Base-by-base conservation (phyloP, 2,888 invertebrate species). In the Amiota communis region DNA sequence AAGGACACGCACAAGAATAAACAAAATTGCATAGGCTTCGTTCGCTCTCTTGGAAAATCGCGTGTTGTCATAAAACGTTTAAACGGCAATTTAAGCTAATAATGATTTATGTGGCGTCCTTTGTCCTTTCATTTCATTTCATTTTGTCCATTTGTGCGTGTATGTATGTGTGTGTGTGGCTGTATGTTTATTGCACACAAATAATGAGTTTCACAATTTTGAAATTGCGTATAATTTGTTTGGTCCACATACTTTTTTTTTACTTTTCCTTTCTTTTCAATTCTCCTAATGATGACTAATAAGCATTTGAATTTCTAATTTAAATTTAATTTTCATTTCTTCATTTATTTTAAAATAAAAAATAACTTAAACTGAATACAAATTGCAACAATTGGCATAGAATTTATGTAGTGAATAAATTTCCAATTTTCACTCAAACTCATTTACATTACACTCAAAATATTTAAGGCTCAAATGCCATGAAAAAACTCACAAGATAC, bases 371-470 rank as follows among this genome's bases (percentile, higher is more conserved):
- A 57, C 12, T 20, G 11, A 17, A 63, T 36, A n/a, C 61, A 17
- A 63, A 20, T 85, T 84, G 86, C 86, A 86, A 86, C 86, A 86
- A 86, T 86, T 86, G 86, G 85, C 84, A 85, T 46, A 63, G 9
- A 63, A 46, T 13, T 36, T 46, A 64, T 71, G 69, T 64, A 48
- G 17, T 71, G 20, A 61, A 47, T n/a, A 36, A n/a, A 36, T n/a
- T 64, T 65, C 48, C 64, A 65, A 65, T 65, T 48, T 80, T 82
- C 76, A 79, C 78, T 81, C 82, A 79, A 71, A 75, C 56, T 57
- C 61, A 64, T 13, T 51, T 64, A 67, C 69, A 75, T 63, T 65
- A 81, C 80, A 76, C 82, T 83, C 83, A 83, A 81, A 80, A 77
- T 78, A 36, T 36, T 36, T 36, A 36, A 36, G 2, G 36, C 8